Evolutionary conservation across 2,113 vertebrate species (phyloP).

Genomic region (Phainopepla nitens): DNA sequence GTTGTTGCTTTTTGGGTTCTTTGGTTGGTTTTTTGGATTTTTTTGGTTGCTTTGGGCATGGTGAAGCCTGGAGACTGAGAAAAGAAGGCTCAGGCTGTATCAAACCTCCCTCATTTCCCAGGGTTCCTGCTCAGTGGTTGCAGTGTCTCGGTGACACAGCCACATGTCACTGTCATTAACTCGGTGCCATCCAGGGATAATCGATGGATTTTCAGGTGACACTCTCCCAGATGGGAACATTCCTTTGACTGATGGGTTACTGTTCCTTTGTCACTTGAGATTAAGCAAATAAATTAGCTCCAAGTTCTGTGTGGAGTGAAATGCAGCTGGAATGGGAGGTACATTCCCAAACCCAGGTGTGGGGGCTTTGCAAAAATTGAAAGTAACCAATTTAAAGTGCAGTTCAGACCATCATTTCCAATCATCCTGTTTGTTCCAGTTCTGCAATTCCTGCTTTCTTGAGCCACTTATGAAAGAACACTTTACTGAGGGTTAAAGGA

Average conservation of each 20-base stretch:
- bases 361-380: background rate
- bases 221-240: background rate
- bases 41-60: background rate
- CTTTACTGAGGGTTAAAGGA: background rate
- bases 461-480: background rate
- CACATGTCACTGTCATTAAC: background rate
- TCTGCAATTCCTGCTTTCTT: background rate
- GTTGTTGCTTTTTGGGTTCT: background rate
- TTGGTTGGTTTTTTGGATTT: background rate
- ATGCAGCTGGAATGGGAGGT: background rate
- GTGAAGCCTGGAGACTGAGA: background rate
- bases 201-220: background rate
- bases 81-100: background rate
- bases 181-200: background rate
- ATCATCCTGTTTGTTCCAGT: accelerated
- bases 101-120: background rate
- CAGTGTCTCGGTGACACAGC: background rate
- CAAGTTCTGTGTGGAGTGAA: background rate
- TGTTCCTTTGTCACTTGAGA: background rate
- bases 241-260: background rate
- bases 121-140: background rate
- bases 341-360: background rate
- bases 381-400: background rate
- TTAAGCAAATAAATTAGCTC: background rate
- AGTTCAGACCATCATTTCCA: background rate